Evolutionary conservation across 2,888 invertebrate genomes (phyloP).

Genomic region (Therioaphis trifolii): DNA sequence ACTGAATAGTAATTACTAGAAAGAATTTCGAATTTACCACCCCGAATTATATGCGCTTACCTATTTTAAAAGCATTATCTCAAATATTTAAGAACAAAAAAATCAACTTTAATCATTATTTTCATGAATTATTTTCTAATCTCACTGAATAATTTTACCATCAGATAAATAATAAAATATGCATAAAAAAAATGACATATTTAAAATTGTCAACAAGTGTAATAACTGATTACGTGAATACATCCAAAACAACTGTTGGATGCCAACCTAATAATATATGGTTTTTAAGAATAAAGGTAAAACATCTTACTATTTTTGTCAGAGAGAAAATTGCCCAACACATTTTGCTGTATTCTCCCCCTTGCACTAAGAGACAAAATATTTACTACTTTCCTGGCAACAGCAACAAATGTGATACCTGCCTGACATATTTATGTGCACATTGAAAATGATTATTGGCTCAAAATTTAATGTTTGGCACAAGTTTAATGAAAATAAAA

Average conservation of each 20-base stretch:
- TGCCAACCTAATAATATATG: not conserved
- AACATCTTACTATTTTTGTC: conserved; percentile 37
- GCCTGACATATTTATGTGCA: conserved; percentile 39
- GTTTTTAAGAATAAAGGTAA: not conserved
- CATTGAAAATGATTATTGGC: conserved; percentile 51
- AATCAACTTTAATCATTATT: not conserved
- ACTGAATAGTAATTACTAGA: no score
- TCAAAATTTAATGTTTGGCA: no score
- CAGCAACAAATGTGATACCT: not conserved
- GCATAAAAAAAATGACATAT: not conserved
- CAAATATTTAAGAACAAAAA: not conserved
- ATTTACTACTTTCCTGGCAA: conserved; percentile 49
- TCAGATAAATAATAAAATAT: not conserved
- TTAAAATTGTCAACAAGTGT: not conserved
- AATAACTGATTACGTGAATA: not conserved
- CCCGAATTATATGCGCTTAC: no score
- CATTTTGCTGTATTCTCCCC: not conserved
- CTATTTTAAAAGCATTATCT: no score
- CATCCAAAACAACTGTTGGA: not conserved
- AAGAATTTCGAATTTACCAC: no score
- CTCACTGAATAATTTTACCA: not conserved
- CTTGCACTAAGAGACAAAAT: not conserved
- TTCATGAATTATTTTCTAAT: not conserved
- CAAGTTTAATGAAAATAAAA: no score
- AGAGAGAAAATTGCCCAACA: not conserved